Evolutionary conservation across 2,113 vertebrate genomes (phyloP).

Genomic region (Spheniscus mendiculus): DNA sequence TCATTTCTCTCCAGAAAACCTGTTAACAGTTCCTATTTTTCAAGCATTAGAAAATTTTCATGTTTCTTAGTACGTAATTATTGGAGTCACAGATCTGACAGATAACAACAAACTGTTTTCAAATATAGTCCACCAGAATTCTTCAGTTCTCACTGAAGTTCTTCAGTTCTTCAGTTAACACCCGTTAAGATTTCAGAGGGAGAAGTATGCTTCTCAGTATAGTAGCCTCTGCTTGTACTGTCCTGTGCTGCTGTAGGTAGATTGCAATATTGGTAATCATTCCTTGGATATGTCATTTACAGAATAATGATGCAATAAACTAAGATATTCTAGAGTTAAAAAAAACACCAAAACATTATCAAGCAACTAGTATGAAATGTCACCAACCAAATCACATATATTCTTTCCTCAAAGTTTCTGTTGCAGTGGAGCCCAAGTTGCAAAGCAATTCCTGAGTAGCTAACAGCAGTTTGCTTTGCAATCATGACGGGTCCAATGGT

Average conservation of each 20-base stretch:
- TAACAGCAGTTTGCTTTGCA: not conserved
- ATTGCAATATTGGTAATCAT: not conserved
- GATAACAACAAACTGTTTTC: not conserved
- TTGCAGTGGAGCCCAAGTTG: not conserved
- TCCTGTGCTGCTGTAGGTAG: rapidly evolving
- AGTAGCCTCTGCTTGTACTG: not conserved
- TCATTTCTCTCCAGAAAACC: not conserved
- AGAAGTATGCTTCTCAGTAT: not conserved
- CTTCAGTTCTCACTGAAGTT: not conserved
- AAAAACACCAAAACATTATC: not conserved
- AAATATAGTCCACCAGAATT: not conserved
- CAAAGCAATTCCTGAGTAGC: not conserved
- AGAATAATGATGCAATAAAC: not conserved
- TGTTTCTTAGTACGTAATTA: not conserved
- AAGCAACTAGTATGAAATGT: not conserved
- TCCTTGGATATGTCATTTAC: not conserved
- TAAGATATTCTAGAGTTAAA: not conserved
- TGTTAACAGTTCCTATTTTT: not conserved
- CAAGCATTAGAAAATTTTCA: not conserved
- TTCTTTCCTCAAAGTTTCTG: not conserved
- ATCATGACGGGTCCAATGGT: not conserved
- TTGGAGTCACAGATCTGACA: not conserved
- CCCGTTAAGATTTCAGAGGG: not conserved
- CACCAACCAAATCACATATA: not conserved
- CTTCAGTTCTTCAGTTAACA: too few species aligned